Conservation (phyloP, 2,888 invertebrate genomes). For the Diarsia brunnea region DNA sequence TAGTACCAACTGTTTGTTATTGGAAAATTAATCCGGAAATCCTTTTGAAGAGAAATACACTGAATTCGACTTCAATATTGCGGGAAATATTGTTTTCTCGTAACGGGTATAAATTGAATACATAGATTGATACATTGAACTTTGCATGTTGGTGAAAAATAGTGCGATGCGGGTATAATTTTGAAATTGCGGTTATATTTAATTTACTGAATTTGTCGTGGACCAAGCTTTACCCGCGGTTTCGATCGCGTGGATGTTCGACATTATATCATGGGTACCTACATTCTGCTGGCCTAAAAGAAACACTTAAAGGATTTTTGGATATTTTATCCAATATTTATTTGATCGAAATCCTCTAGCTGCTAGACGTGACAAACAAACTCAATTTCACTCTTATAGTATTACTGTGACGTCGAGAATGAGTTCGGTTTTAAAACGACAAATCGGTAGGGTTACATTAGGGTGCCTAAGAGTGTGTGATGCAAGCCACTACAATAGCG, state of each 20-base stretch:
- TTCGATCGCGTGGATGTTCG: background rate
- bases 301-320: too few species aligned
- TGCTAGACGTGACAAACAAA: background rate
- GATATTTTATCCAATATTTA: too few species aligned
- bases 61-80: background rate
- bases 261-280: background rate
- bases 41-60: background rate
- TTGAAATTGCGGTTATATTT: background rate
- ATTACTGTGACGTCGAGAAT: background rate
- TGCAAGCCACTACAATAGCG: constrained; percentile 1
- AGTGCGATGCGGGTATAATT: too few species aligned
- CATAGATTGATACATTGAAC: too few species aligned
- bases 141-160: background rate
- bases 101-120: background rate
- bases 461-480: background rate
- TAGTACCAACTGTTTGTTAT: background rate
- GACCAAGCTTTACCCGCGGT: background rate
- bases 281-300: too few species aligned
- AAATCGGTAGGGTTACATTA: background rate
- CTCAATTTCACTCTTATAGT: background rate
- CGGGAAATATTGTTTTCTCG: background rate
- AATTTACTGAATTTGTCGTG: background rate
- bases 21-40: background rate
- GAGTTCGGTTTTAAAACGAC: background rate
- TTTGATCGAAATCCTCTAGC: background rate